Evolutionary conservation across 1,140 invertebrate species (phyloP), one percentile per base, ranked within the genome.

Genomic region (Nomia melanderi): DNA sequence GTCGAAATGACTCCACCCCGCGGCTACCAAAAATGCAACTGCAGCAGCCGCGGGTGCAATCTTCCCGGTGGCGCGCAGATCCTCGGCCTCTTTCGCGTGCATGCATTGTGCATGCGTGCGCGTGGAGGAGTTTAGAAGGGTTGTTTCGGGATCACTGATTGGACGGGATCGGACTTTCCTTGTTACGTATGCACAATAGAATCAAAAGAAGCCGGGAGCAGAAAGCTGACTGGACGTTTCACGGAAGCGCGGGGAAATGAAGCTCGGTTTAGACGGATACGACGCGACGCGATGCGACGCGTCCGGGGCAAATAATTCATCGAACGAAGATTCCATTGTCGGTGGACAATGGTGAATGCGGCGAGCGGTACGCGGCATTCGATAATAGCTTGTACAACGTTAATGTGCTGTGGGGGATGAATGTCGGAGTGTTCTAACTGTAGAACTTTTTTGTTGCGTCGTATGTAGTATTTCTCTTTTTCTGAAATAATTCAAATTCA

Each of bases 71-170:
- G 31, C 44, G 29, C 59, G 27, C 36, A 12, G 47, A 41, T 39
- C 56, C 62, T 44, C 27, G 41, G 39, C 47, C 65, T 69, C 29
- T 67, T 76, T n/a, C 53, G n/a, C n/a, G n/a, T 47, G 27, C 47
- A 47, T 82, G 29, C 80, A 82, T 81, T 81, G 77, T 77, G 79
- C 53, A 72, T 64, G n/a, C 50, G 53, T 31, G 36, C 62, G 62
- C 53, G 23, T 11, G 36, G n/a, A 12, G 14, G 36, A 23, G 27
- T 69, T 12, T 33, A n/a, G 27, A 41, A 17, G 65, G 60, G 60
- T 57, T 41, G 33, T 76, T 75, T 60, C 62, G 31, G 25, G 9
- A 72, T 71, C 67, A 71, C 31, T 50, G 36, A 64, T 77, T 50
- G 44, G 53, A 31, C 63, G 36, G 29, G 47, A 69, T 27, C 39